Base-by-base conservation (phyloP, 2,113 vertebrate species). In the Mesoclemmys tuberculata region DNA sequence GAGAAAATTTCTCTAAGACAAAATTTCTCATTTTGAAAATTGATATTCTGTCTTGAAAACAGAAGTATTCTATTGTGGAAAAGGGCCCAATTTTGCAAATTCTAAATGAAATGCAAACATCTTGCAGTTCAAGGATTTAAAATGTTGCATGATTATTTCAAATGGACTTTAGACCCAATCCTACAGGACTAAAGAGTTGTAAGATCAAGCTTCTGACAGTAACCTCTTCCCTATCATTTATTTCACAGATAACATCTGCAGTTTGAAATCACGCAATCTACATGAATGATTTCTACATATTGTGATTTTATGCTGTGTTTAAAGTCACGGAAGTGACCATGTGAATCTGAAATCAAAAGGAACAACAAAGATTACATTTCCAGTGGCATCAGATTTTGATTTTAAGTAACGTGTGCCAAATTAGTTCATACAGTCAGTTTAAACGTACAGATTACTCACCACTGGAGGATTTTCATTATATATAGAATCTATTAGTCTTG, bases 391-490 rank as follows among this genome's bases (percentile, higher is more conserved):
- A 80, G 51, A 88, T 54, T 18, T 27, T 2, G 4, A 71, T 58
- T 12, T 26, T 21, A 86, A 92, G 51, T 21, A 74, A 12, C 6
- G 88, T 88, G 89, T 86, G 24, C 44, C 6, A 2, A 54, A 26
- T 2, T 68, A 22, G 6, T 27, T 88, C 18, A 27, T 22, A 11
- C 46, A 93, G 14, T 11, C 16, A 88, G 31, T 80, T 82, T 11
- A 89, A 91, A 79, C 5, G 26, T 1, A 52, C 2, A 71, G 29
- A 64, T 78, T 31, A 86, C 51, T 84, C 83, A 79, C 26, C 68
- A 1, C 3, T 27, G 31, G 16, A 54, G 44, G 6, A 27, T 68
- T 68, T 71, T 84, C 64, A 0, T 1, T 0, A 31, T 16, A 18
- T 1, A 0, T 44, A 80, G 4, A 89, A 1, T 6, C 49, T 49